Conservation (phyloP, 2,113 vertebrate species). For the Cepphus grylle region DNA sequence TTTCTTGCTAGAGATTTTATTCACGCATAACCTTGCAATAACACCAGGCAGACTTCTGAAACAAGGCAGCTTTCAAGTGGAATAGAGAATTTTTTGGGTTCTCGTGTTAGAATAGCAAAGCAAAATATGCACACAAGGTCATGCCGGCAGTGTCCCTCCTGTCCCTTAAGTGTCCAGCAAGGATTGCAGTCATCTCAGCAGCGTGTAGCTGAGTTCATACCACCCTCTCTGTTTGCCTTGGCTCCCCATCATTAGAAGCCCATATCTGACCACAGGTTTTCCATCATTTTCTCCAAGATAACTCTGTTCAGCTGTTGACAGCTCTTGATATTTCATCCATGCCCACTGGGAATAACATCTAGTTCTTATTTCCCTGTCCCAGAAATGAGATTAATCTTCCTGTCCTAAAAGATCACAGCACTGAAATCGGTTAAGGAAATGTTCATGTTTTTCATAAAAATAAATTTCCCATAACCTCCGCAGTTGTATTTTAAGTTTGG, state of each 20-base stretch:
- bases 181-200: neutral
- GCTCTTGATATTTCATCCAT: constrained; percentile 4
- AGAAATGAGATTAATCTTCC: constrained; percentile 19
- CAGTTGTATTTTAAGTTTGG: neutral
- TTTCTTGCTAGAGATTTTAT: neutral
- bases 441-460: neutral
- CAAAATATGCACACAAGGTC: neutral
- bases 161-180: neutral
- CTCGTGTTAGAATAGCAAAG: neutral
- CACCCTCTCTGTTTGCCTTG: neutral
- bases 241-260: neutral
- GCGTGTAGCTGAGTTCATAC: neutral
- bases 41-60: neutral
- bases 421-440: neutral
- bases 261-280: constrained; percentile 4
- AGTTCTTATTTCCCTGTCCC: neutral
- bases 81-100: neutral
- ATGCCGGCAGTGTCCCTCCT: neutral
- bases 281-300: neutral
- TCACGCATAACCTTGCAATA: neutral
- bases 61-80: neutral
- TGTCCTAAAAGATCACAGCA: neutral
- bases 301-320: constrained; percentile 17
- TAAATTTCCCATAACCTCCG: neutral
- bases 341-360: neutral